Evolutionary conservation across 1,140 invertebrate species (phyloP), one percentile per base, ranked within the genome.

Genomic region (Leptinotarsa defecta): DNA sequence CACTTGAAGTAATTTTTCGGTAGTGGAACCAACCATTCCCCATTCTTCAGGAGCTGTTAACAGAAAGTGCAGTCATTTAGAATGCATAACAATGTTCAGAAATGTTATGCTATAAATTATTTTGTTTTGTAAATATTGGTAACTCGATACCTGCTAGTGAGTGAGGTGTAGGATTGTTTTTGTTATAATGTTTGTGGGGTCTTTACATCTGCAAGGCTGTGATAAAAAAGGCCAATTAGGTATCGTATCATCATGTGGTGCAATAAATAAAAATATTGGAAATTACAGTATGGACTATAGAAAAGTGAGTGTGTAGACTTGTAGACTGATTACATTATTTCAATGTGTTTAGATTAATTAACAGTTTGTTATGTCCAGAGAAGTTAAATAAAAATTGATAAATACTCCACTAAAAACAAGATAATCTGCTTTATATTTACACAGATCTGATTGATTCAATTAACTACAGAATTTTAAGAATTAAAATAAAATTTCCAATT

Each of bases 21-120:
- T 86, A 68, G 84, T 86, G 1, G 86, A 86, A 76, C 86, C 86
- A 13, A 86, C 86, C 24, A 85, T 85, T 79, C 86, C 83, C 86
- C 86, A 87, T 77, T 85, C 83, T 69, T 84, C 81, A 19, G 76
- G 70, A 57, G 75, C 80, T 80, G 77, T n/a, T 27, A 77, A 79
- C 48, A 69, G 63, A 74, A 79, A 65, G 64, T 52, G n/a, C 11
- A 49, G 48, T 72, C 74, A 71, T 78, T 78, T 79, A 77, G 34
- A 78, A 79, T 73, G 68, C 69, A 78, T 74, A 78, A 76, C 74
- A 75, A n/a, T 22, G 24, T 34, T 17, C 13, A 43, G 13, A 11
- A 19, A 27, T 17, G 68, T 70, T 48, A 70, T 70, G 68, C 34
- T n/a, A 70, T 70, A 70, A 48, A 70, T 70, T 70, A 22, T 49